These are phyloP conservation scores for Argopecten irradians DNA, from an alignment of 1,140 invertebrate species.

Conservation along the genomic window DNA sequence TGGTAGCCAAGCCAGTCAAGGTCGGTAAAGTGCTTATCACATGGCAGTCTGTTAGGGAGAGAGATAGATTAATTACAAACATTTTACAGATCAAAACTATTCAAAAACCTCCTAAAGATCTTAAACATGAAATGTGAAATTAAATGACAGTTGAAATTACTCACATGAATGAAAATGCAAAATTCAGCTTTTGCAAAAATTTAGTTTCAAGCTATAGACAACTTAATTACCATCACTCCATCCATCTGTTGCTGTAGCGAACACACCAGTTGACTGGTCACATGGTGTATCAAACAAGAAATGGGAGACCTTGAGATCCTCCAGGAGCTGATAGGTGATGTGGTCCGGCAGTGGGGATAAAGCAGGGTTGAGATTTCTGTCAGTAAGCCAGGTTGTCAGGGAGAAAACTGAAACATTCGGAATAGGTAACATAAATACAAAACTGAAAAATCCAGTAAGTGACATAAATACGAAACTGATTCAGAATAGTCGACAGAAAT, in stretches of 20 bases:
- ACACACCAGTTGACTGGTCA: conserved; percentile 5
- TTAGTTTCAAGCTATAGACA: too few species aligned
- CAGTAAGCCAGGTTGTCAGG: conserved; percentile 3
- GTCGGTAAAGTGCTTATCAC: neutral
- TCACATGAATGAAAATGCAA: too few species aligned
- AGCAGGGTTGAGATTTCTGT: neutral
- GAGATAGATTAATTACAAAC: neutral
- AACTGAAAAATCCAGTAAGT: neutral
- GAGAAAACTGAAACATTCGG: neutral
- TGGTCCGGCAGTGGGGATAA: conserved; percentile 7
- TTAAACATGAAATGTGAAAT: neutral
- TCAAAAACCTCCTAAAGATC: neutral
- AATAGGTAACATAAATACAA: neutral
- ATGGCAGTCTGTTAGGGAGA: conserved; percentile 14
- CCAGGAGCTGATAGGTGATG: neutral
- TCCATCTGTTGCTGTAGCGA: neutral
- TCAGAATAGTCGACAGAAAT: too few species aligned
- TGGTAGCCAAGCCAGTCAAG: conserved; percentile 25
- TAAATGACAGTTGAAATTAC: too few species aligned
- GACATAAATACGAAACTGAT: too few species aligned
- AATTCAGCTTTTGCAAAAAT: too few species aligned
- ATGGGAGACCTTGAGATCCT: conserved; percentile 30
- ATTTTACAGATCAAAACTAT: neutral
- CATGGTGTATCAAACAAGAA: neutral
- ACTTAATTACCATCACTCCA: conserved; percentile 35